Conservation (phyloP, 1,140 invertebrate genomes). For the Drosophila ananassae region DNA sequence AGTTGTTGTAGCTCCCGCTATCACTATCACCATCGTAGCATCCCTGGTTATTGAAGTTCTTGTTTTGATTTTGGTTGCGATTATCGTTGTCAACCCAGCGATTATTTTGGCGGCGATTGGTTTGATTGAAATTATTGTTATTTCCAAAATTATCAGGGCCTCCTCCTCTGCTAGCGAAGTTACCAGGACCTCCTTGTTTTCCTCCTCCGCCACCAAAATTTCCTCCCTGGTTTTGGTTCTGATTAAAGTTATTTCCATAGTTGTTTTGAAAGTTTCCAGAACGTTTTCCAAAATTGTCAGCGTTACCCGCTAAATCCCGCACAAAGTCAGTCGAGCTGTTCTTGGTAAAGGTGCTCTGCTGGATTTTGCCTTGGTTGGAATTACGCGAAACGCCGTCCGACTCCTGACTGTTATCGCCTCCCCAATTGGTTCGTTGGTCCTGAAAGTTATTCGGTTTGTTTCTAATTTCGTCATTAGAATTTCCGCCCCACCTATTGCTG, state of each 20-base stretch:
- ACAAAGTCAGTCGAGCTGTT: slow-evolving; percentile 1
- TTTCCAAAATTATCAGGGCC: slow-evolving; percentile 15
- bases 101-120: slow-evolving; percentile 27
- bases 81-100: slow-evolving; percentile 33
- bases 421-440: slow-evolving; percentile 22
- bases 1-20: slow-evolving; percentile 28
- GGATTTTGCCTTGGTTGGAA: background rate
- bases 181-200: background rate
- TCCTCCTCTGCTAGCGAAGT: background rate
- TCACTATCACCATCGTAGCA: slow-evolving; percentile 2
- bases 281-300: slow-evolving; percentile 8
- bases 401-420: background rate
- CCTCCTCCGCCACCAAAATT: slow-evolving; percentile 11
- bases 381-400: background rate
- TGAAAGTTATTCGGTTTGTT: slow-evolving; percentile 24
- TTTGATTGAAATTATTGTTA: slow-evolving; percentile 15
- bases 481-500: slow-evolving; percentile 1
- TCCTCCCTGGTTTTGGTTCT: slow-evolving; percentile 15
- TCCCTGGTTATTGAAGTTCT: slow-evolving; percentile 11
- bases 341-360: slow-evolving; percentile 5
- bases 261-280: background rate
- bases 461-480: background rate
- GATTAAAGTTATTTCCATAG: slow-evolving; percentile 11
- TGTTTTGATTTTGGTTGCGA: slow-evolving; percentile 37
- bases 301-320: background rate